Base-by-base conservation (phyloP, 2,888 invertebrate genomes). In the Aelia acuminata region DNA sequence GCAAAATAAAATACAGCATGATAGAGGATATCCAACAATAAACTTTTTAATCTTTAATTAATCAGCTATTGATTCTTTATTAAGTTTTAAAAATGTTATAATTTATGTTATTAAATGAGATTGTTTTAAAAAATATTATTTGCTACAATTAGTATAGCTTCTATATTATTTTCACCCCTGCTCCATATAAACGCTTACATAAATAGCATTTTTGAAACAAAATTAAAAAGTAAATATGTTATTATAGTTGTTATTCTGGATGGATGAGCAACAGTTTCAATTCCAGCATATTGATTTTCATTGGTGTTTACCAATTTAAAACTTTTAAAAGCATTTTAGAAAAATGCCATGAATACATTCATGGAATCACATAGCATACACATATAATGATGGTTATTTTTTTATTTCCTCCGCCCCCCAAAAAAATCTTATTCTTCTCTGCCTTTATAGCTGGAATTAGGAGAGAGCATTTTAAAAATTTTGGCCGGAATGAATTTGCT, bases 251-350 rank as follows among this genome's bases (percentile, higher is more conserved):
- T 43, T 80, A 43, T 35, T 80, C 11, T 43, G 80, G 80, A 80
- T 80, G n/a, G 43, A 80, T 80, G 80, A 80, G 80, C 80, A 80
- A 80, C n/a, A 47, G 80, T 80, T 80, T 80, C 80, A n/a, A 80
- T 80, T 80, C 80, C 80, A 80, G 43, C 39, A 47, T 80, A 43
- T 43, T 15, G 39, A 43, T 80, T 80, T 80, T n/a, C 43, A n/a
- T 80, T 39, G 80, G 80, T 80, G 43, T 80, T 80, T 4, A 47
- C 22, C 43, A 47, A n/a, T 47, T 43, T n/a, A 75, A 22, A 39
- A 75, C 39, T 70, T 70, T 7, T 18, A 35, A 75, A 43, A 80
- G 43, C 43, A 80, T 80, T n/a, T 43, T 43, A 80, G 22, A 80
- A 80, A 80, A 80, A 43, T 80, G n/a, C 3, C 10, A 11, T 80